Base-by-base conservation (phyloP, 1,140 invertebrate genomes). In the Colletes gigas region DNA sequence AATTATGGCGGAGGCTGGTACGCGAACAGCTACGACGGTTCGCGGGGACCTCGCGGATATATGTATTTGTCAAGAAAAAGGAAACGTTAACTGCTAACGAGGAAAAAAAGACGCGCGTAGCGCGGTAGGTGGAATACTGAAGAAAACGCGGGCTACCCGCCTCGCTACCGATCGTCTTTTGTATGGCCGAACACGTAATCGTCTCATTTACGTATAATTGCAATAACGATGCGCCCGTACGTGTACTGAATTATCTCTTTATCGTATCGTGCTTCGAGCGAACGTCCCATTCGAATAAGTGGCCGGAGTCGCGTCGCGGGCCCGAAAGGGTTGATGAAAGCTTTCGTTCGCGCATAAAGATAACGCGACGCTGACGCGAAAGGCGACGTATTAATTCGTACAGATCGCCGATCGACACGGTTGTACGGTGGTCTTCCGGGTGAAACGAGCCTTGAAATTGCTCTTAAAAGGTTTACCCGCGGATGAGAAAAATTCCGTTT, bases 211-310 rank as follows among this genome's bases (percentile, higher is more conserved):
- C 79, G 79, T 87, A 80, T 87, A 80, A 80, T 84, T 82, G 77
- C 83, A 84, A 80, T 87, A 88, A 88, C 72, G 78, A 81, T 72
- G 69, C 72, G 79, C 82, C 74, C 68, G 82, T 83, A 86, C 84
- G 71, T 87, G 84, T 76, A 77, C 67, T 78, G 85, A 88, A 87
- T 87, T 84, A 84, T 86, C 74, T 83, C 84, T 87, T 81, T 85
- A 86, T 86, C 85, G 66, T 63, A 59, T 81, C 50, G 68, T 66
- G 55, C 60, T 59, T 7, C 39, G 54, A 55, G 57, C 57, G n/a
- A 85, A 79, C 66, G 74, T 86, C 83, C 77, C 81, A 86, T 86
- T 86, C 83, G 76, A 86, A 86, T 86, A 87, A 86, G 72, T 77
- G 65, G 66, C 71, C 59, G 15, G 41, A 21, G 44, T 9, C 44